Evolutionary conservation across 2,888 invertebrate genomes (phyloP), one percentile per base, ranked within the genome.

Genomic region (Harpalus rubripes): DNA sequence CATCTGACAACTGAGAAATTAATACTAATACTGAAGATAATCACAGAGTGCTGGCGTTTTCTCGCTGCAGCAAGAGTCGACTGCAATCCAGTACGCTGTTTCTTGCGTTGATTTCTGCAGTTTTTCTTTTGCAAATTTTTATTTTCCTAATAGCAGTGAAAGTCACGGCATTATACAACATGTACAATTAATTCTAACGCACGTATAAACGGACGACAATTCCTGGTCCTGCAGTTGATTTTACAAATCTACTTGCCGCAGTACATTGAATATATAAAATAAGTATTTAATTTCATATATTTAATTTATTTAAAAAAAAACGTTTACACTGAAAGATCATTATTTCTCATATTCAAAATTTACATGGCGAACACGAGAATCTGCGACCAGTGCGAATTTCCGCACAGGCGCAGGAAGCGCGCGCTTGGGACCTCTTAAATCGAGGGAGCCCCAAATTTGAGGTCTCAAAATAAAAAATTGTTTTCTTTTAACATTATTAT

Each of bases 71-170:
- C 44, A 74, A 41, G 12, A 3, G 72, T 16, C n/a, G 32, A 8
- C 41, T 74, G 72, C 41, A 41, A 74, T 44, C 41, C 72, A 41
- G 72, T 44, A 10, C 52, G 39, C n/a, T 44, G 72, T 74, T 78
- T 59, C 79, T 79, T 65, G 32, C 52, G 63, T 81, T 16, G 61
- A 44, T 56, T 58, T 79, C 56, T 79, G 56, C 26, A 79, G 63
- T 81, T 81, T 81, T 81, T 81, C 81, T 81, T 65, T 81, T 81
- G 41, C 63, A 63, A 32, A 81, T 65, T 81, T 81, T 81, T 81
- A 81, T 81, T 81, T 61, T 61, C 52, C 44, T 81, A 44, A 61
- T 65, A 63, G 81, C 41, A 81, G 81, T 81, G 81, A 81, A 81
- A 81, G 81, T 81, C 61, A 52, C 22, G 41, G 18, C 63, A 81